phyloP scores from a whole-genome alignment of 2,113 vertebrate species.

The Siniperca knerii region DNA sequence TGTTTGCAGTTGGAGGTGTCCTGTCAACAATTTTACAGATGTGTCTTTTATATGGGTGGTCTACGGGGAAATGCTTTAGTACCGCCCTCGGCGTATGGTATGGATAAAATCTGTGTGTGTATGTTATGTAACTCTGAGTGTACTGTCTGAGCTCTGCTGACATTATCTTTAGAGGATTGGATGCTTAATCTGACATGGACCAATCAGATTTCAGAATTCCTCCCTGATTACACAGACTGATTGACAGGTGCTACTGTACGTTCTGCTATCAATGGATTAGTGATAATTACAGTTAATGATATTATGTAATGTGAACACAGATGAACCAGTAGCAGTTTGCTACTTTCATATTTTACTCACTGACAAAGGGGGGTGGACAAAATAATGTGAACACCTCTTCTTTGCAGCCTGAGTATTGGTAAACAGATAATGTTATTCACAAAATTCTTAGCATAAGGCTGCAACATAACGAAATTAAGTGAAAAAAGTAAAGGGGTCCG shows the following conservation, averaged over 20 bases:
- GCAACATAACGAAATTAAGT: no score
- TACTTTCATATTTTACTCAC: conserved; percentile 8
- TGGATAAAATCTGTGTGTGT: conserved; percentile 23
- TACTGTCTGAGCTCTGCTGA: conserved; percentile 46
- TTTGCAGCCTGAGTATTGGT: background rate
- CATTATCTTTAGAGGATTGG: conserved; percentile 40
- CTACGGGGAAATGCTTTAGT: background rate
- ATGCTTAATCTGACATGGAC: conserved; percentile 41
- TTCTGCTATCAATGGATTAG: conserved; percentile 55
- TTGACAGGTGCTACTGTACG: conserved; percentile 10
- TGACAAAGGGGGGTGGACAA: conserved; percentile 1
- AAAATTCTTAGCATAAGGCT: background rate
- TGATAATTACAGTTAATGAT: conserved; percentile 16
- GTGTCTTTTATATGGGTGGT: background rate
- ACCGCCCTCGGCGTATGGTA: no score
- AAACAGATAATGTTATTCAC: background rate
- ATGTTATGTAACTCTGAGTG: conserved; percentile 46
- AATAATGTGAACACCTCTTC: conserved; percentile 9
- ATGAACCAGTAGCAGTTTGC: background rate
- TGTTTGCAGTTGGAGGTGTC: background rate
- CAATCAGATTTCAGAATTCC: conserved; percentile 47
- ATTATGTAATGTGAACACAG: conserved; percentile 31
- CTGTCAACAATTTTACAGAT: background rate
- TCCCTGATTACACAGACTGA: conserved; percentile 28
- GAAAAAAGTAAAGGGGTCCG: no score